A percentile compares a stretch with the other conserved stretches of the same genome.
Evolutionary conservation across 2,113 vertebrate species (phyloP).

Genomic region (Rhineura floridana): DNA sequence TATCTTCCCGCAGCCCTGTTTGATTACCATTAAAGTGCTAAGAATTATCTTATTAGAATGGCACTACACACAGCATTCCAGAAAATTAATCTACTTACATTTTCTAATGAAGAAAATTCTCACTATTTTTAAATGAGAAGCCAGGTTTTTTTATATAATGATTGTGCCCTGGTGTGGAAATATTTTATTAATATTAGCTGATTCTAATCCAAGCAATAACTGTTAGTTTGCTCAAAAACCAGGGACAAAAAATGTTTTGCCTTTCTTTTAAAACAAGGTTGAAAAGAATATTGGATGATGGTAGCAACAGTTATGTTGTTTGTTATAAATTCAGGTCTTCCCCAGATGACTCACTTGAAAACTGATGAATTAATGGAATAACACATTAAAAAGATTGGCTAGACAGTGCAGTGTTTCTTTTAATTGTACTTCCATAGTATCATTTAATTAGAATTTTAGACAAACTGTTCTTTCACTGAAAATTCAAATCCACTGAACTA

Average conservation of each 20-base stretch:
- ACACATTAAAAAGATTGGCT: constrained; percentile 29
- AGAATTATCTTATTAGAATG: constrained; percentile 1
- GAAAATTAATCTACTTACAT: constrained; percentile 20
- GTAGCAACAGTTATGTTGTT: background rate
- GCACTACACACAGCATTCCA: background rate
- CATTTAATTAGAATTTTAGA: background rate
- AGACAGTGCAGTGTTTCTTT: background rate
- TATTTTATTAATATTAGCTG: background rate
- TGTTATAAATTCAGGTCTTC: background rate
- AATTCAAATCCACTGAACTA: background rate
- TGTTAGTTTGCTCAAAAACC: background rate
- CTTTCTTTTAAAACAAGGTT: background rate
- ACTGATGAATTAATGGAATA: constrained; percentile 1
- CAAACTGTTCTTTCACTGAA: background rate
- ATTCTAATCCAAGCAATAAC: background rate
- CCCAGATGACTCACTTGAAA: background rate
- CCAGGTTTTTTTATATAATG: constrained; percentile 12
- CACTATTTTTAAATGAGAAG: background rate
- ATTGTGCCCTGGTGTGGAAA: constrained; percentile 42
- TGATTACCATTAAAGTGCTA: constrained; percentile 16
- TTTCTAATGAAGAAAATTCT: constrained; percentile 11
- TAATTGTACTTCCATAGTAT: background rate
- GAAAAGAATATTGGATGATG: background rate
- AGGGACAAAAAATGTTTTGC: background rate
- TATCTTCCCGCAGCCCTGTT: constrained; percentile 1